phyloP scores from a whole-genome alignment of 2,113 vertebrate species.

The Vidua chalybeata region DNA sequence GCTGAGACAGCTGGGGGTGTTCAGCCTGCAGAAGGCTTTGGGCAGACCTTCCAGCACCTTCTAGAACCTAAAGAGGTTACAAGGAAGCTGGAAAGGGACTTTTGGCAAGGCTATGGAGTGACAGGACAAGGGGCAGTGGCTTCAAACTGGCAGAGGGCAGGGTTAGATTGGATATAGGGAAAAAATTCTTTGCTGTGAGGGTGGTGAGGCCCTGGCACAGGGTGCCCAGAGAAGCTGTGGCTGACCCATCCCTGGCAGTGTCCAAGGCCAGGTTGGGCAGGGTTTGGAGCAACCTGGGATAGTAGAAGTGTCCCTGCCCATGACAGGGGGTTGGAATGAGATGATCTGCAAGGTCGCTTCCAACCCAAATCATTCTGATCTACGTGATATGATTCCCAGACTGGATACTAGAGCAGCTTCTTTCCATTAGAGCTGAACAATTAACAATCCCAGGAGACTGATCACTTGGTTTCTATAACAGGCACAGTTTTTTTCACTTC shows the following conservation, averaged over 20 bases:
- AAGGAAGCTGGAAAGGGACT: background rate
- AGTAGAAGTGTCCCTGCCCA: background rate
- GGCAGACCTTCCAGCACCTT: background rate
- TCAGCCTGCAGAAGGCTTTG: background rate
- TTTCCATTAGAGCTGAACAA: background rate
- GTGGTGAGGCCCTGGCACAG: background rate
- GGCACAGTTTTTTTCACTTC: background rate
- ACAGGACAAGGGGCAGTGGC: background rate
- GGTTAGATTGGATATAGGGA: background rate
- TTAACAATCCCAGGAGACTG: background rate
- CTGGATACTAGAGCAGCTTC: background rate
- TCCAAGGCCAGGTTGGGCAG: background rate
- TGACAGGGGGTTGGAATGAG: background rate
- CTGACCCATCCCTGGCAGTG: background rate
- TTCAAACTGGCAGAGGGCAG: background rate
- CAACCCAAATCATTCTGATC: background rate
- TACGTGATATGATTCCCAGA: fast-evolving
- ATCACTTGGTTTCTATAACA: background rate
- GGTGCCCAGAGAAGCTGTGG: background rate
- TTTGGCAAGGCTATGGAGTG: background rate
- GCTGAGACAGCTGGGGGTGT: background rate
- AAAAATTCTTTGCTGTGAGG: background rate
- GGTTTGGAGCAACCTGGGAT: background rate
- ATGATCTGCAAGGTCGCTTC: background rate
- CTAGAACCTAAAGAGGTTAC: background rate